phyloP scores from a whole-genome alignment of 2,113 vertebrate species.

The Chloropsis cyanopogon region DNA sequence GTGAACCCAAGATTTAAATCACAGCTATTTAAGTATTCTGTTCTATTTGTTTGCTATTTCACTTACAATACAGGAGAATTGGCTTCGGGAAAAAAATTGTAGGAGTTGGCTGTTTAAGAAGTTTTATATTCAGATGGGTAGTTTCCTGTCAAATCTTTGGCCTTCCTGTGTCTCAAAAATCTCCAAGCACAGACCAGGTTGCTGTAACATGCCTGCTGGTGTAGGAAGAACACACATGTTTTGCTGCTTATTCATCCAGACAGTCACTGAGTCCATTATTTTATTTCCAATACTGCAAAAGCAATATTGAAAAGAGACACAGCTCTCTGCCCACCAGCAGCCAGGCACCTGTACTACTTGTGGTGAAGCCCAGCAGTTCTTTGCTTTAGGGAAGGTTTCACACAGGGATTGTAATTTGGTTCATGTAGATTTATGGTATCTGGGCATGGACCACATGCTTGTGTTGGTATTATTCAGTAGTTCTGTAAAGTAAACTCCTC shows the following conservation, averaged over 20 bases:
- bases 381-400: background rate
- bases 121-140: background rate
- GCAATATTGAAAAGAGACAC: background rate
- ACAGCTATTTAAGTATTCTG: background rate
- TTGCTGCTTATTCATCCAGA: background rate
- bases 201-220: background rate
- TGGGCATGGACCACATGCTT: background rate
- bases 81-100: background rate
- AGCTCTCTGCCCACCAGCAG: background rate
- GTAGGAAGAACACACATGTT: rapidly evolving
- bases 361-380: background rate
- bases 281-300: background rate
- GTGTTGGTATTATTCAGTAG: background rate
- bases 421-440: background rate
- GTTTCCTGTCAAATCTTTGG: background rate
- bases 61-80: background rate
- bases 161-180: background rate
- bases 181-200: background rate
- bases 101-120: background rate
- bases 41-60: background rate
- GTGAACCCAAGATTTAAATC: background rate
- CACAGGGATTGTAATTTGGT: background rate
- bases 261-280: background rate
- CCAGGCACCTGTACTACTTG: background rate
- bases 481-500: background rate